These are phyloP conservation scores for Tetramorium simillimum DNA, from an alignment of 1,140 invertebrate species.

Conservation along the genomic window DNA sequence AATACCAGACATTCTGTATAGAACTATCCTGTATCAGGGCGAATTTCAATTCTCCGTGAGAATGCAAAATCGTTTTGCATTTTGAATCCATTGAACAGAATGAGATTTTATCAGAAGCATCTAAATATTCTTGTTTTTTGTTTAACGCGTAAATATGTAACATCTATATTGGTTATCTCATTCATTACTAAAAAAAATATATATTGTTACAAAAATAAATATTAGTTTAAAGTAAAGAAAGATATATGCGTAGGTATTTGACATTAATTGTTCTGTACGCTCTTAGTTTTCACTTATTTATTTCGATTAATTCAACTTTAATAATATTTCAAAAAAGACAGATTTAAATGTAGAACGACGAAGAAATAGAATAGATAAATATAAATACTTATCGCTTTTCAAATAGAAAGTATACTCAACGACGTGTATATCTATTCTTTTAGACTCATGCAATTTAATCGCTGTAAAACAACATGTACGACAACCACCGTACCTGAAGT, in stretches of 20 bases:
- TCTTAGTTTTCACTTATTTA: not conserved
- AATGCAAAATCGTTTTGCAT: not conserved
- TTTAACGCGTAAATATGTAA: not conserved
- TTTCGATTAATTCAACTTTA: not conserved
- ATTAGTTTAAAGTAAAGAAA: too few relatives aligned
- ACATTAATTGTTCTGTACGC: not conserved
- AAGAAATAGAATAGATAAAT: not conserved
- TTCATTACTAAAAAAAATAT: not conserved
- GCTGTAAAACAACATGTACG: not conserved
- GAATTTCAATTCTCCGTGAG: not conserved
- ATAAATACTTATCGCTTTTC: not conserved
- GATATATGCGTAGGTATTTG: too few relatives aligned
- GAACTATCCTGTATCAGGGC: not conserved
- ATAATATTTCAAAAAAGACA: not conserved
- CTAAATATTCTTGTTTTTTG: not conserved
- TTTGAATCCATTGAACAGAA: not conserved
- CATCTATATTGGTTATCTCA: not conserved
- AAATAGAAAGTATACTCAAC: not conserved
- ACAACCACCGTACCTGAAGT: conserved; percentile 7
- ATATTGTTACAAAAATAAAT: too few relatives aligned
- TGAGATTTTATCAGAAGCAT: not conserved
- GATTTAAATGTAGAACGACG: not conserved
- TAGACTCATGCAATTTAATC: not conserved
- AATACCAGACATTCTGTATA: not conserved
- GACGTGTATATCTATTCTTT: too few relatives aligned